phyloP scores from a whole-genome alignment of 1,140 invertebrate genomes.

The Diorhabda sublineata region DNA sequence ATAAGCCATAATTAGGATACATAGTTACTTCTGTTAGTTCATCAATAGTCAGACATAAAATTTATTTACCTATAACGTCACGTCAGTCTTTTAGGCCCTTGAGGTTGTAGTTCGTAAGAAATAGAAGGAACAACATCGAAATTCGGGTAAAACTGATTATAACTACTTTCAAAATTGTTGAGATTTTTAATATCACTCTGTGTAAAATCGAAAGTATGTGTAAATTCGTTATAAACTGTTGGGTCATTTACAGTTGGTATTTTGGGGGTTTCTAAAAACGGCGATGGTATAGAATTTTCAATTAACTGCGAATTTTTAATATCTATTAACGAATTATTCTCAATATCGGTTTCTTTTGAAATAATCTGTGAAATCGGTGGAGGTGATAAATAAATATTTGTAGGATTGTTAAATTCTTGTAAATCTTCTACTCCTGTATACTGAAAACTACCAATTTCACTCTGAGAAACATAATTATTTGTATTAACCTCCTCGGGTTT shows the following conservation, averaged over 20 bases:
- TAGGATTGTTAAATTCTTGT: no score
- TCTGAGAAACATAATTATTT: no score
- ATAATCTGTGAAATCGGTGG: no score
- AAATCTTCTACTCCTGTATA: no score
- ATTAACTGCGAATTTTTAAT: neutral
- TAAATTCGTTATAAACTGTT: neutral
- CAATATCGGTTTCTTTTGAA: no score
- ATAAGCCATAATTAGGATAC: neutral
- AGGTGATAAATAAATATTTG: no score
- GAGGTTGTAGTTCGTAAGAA: constrained; percentile 32
- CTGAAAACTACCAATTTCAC: no score
- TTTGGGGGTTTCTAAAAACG: constrained; percentile 3
- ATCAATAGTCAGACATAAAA: neutral
- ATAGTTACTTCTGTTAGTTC: neutral
- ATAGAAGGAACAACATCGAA: constrained; percentile 28
- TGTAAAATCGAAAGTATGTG: neutral
- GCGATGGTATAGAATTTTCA: constrained; percentile 6
- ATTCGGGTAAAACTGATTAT: neutral
- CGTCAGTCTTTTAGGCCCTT: constrained; percentile 37
- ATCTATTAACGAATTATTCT: no score
- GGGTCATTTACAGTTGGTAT: neutral
- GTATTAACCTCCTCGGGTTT: no score
- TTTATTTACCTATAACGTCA: constrained; percentile 11
- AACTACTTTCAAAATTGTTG: neutral
- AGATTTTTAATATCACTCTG: neutral